Conservation (phyloP, 2,888 invertebrate species). For the Imbricaverruca yamaguchii region DNA sequence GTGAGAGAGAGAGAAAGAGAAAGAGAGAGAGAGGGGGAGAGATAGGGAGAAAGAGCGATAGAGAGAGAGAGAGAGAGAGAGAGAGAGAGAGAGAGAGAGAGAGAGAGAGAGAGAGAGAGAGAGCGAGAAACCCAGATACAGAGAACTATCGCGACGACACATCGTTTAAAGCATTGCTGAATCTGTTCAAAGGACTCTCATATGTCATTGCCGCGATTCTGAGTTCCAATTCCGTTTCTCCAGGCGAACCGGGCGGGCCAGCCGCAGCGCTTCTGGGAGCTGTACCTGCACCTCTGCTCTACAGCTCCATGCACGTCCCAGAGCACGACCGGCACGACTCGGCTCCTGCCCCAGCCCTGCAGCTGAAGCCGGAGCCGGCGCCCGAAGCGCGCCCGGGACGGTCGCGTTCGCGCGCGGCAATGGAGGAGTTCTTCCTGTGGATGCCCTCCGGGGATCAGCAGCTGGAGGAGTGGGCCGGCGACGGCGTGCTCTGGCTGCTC, state of each 20-base stretch:
- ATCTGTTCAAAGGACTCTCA: not conserved
- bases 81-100: not conserved
- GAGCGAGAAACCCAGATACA: too few relatives aligned
- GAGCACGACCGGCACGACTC: not conserved
- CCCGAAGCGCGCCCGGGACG: not conserved
- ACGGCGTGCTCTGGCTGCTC: constrained; percentile 8
- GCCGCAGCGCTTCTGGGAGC: not conserved
- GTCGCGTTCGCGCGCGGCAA: not conserved
- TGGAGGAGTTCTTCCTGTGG: constrained; percentile 20
- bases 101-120: too few relatives aligned
- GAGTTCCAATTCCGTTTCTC: not conserved
- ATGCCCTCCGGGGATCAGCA: constrained; percentile 1
- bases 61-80: too few relatives aligned
- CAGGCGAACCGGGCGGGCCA: not conserved
- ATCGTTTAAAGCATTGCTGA: too few relatives aligned
- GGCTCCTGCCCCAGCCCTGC: not conserved
- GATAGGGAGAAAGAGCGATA: too few relatives aligned
- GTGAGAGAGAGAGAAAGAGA: too few relatives aligned
- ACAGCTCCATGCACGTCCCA: not conserved
- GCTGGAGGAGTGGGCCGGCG: constrained; percentile 11
- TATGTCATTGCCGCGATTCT: not conserved
- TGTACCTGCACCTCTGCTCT: not conserved
- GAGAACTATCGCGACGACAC: too few relatives aligned
- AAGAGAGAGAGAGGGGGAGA: too few relatives aligned
- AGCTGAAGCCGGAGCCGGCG: not conserved